Conservation (phyloP, 2,888 invertebrate genomes). For the Hypomecis punctinalis region DNA sequence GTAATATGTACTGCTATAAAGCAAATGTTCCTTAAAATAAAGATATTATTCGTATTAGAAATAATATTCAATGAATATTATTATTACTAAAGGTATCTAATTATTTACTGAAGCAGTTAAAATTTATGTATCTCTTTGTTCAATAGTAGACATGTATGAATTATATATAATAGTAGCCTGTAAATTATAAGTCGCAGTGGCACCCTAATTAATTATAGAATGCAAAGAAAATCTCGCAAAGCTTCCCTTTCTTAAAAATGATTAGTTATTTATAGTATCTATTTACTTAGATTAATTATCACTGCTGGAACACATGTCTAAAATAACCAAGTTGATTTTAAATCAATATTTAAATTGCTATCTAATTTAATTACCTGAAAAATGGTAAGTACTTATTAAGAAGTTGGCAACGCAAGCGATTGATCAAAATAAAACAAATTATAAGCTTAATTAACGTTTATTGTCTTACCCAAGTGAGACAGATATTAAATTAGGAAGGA, state of each 20-base stretch:
- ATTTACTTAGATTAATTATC: not conserved
- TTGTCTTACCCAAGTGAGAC: constrained; percentile 74
- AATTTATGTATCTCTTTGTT: not conserved
- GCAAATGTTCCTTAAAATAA: too few relatives aligned
- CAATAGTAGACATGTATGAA: not conserved
- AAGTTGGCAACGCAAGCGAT: constrained; percentile 62
- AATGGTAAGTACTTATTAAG: not conserved
- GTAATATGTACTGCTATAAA: too few relatives aligned
- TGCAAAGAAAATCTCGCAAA: constrained; percentile 26
- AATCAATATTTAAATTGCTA: not conserved
- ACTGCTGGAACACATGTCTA: not conserved
- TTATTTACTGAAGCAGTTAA: too few relatives aligned
- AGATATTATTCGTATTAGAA: too few relatives aligned
- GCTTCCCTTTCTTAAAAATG: constrained; percentile 15
- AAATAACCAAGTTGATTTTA: not conserved
- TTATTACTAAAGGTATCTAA: too few relatives aligned
- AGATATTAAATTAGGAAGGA: constrained; percentile 74
- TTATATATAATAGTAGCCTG: not conserved
- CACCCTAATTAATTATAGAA: constrained; percentile 7
- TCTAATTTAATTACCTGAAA: not conserved
- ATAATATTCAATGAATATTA: too few relatives aligned
- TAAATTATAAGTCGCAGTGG: constrained; percentile 33
- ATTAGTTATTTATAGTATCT: not conserved
- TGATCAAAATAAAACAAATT: constrained; percentile 56
- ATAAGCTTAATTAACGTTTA: constrained; percentile 71